Percentiles rank a stretch among this genome's conserved stretches.
Conservation (phyloP, 2,797 vertebrate genomes). For the Astyanax mexicanus region DNA sequence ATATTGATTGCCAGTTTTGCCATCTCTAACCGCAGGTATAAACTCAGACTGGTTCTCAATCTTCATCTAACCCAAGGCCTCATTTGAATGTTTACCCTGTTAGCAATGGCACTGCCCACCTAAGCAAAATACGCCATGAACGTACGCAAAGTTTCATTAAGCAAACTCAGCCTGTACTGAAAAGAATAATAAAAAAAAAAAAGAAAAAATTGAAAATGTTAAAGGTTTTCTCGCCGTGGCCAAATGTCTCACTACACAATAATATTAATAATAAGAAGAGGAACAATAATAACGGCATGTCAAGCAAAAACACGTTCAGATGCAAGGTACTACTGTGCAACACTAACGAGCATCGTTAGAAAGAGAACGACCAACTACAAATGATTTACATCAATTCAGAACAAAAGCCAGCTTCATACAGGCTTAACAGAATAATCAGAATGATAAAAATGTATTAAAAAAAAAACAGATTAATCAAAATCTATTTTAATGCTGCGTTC, state of each 20-base stretch:
- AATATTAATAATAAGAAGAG: no score
- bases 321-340: constrained; percentile 11
- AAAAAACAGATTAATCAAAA: neutral
- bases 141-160: neutral
- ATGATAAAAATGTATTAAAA: no score
- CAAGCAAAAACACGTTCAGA: constrained; percentile 45
- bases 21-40: neutral
- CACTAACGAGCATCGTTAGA: constrained; percentile 18
- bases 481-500: no score
- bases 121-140: neutral
- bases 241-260: constrained; percentile 67
- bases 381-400: constrained; percentile 47
- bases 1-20: no score
- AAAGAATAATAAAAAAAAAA: no score
- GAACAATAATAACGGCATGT: constrained; percentile 43
- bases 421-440: neutral
- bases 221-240: constrained; percentile 35
- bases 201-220: neutral
- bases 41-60: neutral
- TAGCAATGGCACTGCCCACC: constrained; percentile 20
- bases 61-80: neutral
- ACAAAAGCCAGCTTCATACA: constrained; percentile 52
- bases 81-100: constrained; percentile 16
- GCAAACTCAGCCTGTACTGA: neutral
- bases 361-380: constrained; percentile 33